A percentile compares a stretch with the other conserved stretches of the same genome.
These are phyloP conservation scores for Mamestra configurata DNA, from an alignment of 1,140 invertebrate species.

Conservation along the genomic window DNA sequence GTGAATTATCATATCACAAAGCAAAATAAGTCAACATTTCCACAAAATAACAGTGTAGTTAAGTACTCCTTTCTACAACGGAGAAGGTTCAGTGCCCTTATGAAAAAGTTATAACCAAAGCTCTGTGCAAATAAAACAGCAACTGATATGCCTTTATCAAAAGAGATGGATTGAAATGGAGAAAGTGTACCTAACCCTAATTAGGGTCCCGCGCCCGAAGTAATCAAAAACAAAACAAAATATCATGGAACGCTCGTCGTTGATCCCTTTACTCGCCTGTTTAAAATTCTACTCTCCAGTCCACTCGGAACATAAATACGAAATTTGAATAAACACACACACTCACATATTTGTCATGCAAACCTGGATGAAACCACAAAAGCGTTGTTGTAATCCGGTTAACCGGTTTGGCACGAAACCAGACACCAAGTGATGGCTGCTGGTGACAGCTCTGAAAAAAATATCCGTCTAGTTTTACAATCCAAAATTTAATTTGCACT, in stretches of 20 bases:
- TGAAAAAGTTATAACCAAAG: background rate
- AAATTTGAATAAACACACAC: slow-evolving; percentile 58
- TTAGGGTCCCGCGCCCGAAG: slow-evolving; percentile 47
- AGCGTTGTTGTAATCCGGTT: slow-evolving; percentile 66
- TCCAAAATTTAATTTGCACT: slow-evolving; percentile 39
- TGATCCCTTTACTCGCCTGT: slow-evolving; percentile 43
- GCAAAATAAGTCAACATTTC: too few species aligned
- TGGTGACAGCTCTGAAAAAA: slow-evolving; percentile 54
- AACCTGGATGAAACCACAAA: slow-evolving; percentile 61
- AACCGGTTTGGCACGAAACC: slow-evolving; percentile 61
- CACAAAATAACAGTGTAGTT: background rate
- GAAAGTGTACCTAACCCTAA: slow-evolving; percentile 36
- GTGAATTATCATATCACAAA: too few species aligned
- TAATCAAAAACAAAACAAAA: slow-evolving; percentile 55
- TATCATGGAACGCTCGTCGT: slow-evolving; percentile 39
- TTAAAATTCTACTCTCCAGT: slow-evolving; percentile 46
- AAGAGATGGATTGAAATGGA: slow-evolving; percentile 36
- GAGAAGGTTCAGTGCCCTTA: background rate
- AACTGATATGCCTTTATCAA: slow-evolving; percentile 37
- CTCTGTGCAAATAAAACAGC: slow-evolving; percentile 33
- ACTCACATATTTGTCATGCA: slow-evolving; percentile 53
- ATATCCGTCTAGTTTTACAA: slow-evolving; percentile 25
- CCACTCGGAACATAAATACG: slow-evolving; percentile 52
- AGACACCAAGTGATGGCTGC: slow-evolving; percentile 57
- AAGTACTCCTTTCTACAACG: background rate